Evolutionary conservation across 92 coral and sea anemone genomes (phyloP).

Genomic region (Parazoanthus darwini): DNA sequence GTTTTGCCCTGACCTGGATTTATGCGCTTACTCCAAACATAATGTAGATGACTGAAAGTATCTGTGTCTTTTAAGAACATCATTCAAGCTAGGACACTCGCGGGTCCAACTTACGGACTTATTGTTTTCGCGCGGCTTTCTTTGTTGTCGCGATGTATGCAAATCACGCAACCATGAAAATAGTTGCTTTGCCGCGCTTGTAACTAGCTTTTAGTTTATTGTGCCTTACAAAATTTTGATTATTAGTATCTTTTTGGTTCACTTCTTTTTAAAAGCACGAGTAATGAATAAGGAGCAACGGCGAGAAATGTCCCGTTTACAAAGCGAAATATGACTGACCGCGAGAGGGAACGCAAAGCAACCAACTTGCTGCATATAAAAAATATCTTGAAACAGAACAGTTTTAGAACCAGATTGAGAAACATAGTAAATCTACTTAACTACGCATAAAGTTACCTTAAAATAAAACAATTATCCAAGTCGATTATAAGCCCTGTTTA

Average conservation of each 20-base stretch:
- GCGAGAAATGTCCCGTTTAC: background rate
- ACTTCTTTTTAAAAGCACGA: background rate
- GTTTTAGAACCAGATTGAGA: background rate
- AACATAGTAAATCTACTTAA: conserved; percentile 4
- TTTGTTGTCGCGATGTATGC: conserved; percentile 5
- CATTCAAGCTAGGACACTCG: conserved; percentile 2
- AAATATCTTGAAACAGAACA: conserved; percentile 5
- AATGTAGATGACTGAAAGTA: conserved; percentile 1
- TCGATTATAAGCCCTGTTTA: background rate
- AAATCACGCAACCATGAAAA: conserved; percentile 7
- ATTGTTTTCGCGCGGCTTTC: background rate
- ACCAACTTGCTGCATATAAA: conserved; percentile 2
- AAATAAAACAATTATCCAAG: background rate
- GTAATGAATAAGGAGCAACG: conserved; percentile 8
- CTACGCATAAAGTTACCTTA: conserved; percentile 7
- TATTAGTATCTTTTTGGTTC: background rate
- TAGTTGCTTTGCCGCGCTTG: conserved; percentile 1
- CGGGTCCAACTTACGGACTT: conserved; percentile 6
- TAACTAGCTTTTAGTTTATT: conserved; percentile 1
- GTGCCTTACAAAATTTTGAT: conserved; percentile 6
- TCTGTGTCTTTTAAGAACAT: conserved; percentile 2
- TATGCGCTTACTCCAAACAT: background rate
- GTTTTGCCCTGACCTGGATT: conserved; percentile 9
- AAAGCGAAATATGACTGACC: conserved; percentile 1
- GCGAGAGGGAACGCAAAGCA: background rate